Evolutionary conservation across 2,888 invertebrate genomes (phyloP).

Genomic region (Oligia latruncula): DNA sequence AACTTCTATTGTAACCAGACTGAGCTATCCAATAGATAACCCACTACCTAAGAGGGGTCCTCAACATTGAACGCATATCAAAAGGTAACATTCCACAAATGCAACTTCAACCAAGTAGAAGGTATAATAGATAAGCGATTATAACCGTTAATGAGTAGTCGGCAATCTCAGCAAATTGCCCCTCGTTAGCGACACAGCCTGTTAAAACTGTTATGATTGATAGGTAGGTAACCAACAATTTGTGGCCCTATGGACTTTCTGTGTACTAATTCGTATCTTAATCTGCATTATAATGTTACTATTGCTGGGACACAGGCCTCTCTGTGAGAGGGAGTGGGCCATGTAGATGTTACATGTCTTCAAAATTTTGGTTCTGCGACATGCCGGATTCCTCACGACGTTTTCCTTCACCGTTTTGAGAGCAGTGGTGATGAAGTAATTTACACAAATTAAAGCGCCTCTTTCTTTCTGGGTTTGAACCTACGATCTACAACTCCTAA

Average conservation of each 20-base stretch:
- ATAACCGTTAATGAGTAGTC: conserved; percentile 55
- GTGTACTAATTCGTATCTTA: too few relatives aligned
- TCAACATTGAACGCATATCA: not conserved
- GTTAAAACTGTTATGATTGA: conserved; percentile 15
- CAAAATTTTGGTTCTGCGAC: too few relatives aligned
- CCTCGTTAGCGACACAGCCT: conserved; percentile 64
- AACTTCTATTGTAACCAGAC: not conserved
- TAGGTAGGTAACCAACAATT: conserved; percentile 26
- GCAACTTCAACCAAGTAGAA: not conserved
- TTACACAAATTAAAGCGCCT: too few relatives aligned
- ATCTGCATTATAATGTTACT: too few relatives aligned
- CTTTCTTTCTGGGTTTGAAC: too few relatives aligned
- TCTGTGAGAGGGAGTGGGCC: too few relatives aligned
- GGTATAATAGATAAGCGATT: conserved; percentile 59
- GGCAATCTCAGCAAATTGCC: conserved; percentile 59
- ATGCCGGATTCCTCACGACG: too few relatives aligned
- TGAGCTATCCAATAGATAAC: not conserved
- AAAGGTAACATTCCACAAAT: conserved; percentile 5
- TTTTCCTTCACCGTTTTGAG: too few relatives aligned
- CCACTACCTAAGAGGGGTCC: not conserved
- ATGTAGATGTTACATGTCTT: too few relatives aligned
- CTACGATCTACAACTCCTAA: too few relatives aligned
- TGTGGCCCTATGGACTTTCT: not conserved
- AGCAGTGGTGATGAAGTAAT: too few relatives aligned
- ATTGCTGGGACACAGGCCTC: too few relatives aligned